Base-by-base conservation (phyloP, 2,797 vertebrate genomes). In the Eulemur coronatus region DNA sequence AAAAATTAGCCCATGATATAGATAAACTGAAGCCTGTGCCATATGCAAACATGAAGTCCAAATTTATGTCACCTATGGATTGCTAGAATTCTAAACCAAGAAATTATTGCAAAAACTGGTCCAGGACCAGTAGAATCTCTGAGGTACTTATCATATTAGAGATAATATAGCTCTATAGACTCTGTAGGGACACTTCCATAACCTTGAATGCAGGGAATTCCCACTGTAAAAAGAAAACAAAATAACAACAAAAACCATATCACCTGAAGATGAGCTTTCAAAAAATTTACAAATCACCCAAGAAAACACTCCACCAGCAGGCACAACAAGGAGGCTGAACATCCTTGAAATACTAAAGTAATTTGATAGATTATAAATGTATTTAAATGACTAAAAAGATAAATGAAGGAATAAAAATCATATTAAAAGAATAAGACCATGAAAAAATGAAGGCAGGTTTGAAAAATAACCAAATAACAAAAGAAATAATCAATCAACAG, bases 241-340 rank as follows among this genome's bases (percentile, higher is more conserved):
- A 97, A 94, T 94, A 89, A 96, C 93, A 98, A 96, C 72, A 92
- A 97, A 98, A 67, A 12, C 28, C 43, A 18, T 0, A 10, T 55
- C 15, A 65, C 52, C 59, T 72, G 17, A 63, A 82, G 46, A 85
- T 43, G 26, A 93, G 4, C 24, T 69, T 70, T 43, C 13, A 55
- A 79, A 89, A 91, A 65, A 46, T 81, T 46, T 57, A 91, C n/a
- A 91, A 50, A 35, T 81, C 26, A 82, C 17, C 35, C 35, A 84
- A 84, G 67, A 65, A 79, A 93, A 73, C 2, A n/a, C 38, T 79
- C 63, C 22, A 28, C 13, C 33, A 94, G 70, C 28, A 89, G 57
- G 55, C 22, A 55, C 14, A 86, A 70, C 7, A 35, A 75, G 13
- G 6, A 69, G 50, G 10, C 4, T 26, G 48, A 48, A 67, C 15